phyloP scores from a whole-genome alignment of 2,888 invertebrate genomes.

The Eulithis prunata region DNA sequence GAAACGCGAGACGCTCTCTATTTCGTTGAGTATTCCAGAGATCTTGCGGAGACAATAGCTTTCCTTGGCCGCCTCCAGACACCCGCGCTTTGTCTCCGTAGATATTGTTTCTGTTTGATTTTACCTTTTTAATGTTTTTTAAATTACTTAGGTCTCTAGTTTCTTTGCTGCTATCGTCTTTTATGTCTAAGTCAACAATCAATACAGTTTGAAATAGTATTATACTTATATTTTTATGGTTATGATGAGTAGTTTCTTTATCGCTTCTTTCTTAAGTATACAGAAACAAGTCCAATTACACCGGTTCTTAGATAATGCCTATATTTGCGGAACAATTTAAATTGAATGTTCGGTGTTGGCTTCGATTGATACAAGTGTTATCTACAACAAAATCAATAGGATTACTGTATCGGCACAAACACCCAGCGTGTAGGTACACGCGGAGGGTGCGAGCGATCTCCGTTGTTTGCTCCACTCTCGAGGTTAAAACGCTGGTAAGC shows the following conservation, averaged over 20 bases:
- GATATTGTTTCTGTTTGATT: constrained; percentile 47
- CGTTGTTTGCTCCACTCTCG: constrained; percentile 42
- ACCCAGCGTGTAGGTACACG: constrained; percentile 36
- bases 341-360: constrained; percentile 32
- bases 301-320: constrained; percentile 6
- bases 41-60: constrained; percentile 36
- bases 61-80: constrained; percentile 26
- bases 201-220: constrained; percentile 5
- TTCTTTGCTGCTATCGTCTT: constrained; percentile 8
- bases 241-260: constrained; percentile 13
- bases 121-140: constrained; percentile 45
- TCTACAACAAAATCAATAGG: constrained; percentile 49
- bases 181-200: not conserved
- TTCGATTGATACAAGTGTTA: constrained; percentile 43
- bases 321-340: constrained; percentile 42
- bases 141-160: constrained; percentile 39
- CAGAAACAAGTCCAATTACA: constrained; percentile 14
- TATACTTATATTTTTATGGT: not conserved
- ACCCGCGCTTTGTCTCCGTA: constrained; percentile 47
- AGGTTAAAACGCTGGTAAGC: constrained; percentile 44
- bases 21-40: constrained; percentile 43
- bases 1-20: constrained; percentile 44
- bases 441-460: constrained; percentile 33
- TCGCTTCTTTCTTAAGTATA: constrained; percentile 17
- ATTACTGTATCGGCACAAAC: constrained; percentile 44